These are phyloP conservation scores for Urocolius indicus DNA, from an alignment of 2,113 vertebrate genomes.

Conservation along the genomic window DNA sequence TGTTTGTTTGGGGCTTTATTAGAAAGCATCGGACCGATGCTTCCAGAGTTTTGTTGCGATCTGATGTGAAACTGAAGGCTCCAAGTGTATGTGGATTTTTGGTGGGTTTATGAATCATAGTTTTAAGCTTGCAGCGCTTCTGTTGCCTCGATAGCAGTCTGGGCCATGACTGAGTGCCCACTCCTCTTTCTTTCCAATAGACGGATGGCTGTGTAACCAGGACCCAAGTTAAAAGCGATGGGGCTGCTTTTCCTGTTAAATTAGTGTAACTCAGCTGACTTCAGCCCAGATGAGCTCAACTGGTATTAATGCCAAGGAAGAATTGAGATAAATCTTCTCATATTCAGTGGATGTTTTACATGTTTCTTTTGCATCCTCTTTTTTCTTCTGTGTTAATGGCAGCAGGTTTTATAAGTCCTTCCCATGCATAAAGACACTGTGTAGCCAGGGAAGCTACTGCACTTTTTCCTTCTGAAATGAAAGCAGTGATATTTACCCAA, in stretches of 20 bases:
- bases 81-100: neutral
- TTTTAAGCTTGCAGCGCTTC: neutral
- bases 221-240: neutral
- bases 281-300: neutral
- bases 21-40: neutral
- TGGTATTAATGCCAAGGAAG: neutral
- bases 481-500: neutral
- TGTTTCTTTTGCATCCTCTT: neutral
- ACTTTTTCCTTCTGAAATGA: neutral
- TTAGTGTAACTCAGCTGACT: neutral
- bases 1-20: neutral
- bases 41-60: neutral
- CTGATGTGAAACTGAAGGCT: constrained; percentile 31
- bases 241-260: neutral
- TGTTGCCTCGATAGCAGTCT: neutral
- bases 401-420: neutral
- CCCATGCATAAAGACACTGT: neutral
- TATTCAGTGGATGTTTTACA: neutral
- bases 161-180: neutral
- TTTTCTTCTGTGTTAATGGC: neutral
- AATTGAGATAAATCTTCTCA: neutral
- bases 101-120: constrained; percentile 2
- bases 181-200: neutral
- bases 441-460: neutral
- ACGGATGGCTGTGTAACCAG: neutral